A percentile compares a stretch with the other conserved stretches of the same genome.
Evolutionary conservation across 2,797 vertebrate genomes (phyloP).

Genomic region (Scolopax rusticola): DNA sequence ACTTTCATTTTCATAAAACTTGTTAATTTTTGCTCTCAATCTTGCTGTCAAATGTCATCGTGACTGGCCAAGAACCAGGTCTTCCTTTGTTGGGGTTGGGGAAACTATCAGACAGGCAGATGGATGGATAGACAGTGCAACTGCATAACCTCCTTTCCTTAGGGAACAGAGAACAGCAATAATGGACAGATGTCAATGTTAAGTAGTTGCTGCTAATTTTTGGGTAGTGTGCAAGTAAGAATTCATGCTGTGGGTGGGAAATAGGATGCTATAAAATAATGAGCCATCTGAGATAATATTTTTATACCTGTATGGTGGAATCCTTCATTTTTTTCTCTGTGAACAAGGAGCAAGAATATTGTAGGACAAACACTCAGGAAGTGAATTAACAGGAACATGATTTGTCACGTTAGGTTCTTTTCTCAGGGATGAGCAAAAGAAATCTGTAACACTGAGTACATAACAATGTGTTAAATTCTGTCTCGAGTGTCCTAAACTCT

Average conservation of each 20-base stretch:
- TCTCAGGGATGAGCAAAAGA: neutral
- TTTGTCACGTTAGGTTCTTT: neutral
- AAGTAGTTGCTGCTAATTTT: neutral
- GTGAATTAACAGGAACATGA: neutral
- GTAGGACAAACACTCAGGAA: neutral
- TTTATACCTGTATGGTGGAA: neutral
- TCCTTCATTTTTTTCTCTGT: neutral
- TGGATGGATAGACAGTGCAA: neutral
- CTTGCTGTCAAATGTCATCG: neutral
- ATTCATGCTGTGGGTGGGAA: neutral
- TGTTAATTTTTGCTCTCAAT: neutral
- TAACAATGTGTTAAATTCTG: neutral
- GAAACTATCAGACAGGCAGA: neutral
- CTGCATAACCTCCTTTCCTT: neutral
- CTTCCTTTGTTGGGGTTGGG: neutral
- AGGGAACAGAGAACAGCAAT: neutral
- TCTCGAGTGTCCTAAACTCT: neutral
- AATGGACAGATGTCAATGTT: neutral
- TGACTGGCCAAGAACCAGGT: neutral
- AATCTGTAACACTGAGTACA: neutral
- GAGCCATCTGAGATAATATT: neutral
- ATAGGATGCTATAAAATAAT: neutral
- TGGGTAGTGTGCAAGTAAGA: neutral
- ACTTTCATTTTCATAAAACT: neutral
- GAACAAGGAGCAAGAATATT: neutral